Conservation (phyloP, 2,888 invertebrate genomes). For the Molanna angustata region DNA sequence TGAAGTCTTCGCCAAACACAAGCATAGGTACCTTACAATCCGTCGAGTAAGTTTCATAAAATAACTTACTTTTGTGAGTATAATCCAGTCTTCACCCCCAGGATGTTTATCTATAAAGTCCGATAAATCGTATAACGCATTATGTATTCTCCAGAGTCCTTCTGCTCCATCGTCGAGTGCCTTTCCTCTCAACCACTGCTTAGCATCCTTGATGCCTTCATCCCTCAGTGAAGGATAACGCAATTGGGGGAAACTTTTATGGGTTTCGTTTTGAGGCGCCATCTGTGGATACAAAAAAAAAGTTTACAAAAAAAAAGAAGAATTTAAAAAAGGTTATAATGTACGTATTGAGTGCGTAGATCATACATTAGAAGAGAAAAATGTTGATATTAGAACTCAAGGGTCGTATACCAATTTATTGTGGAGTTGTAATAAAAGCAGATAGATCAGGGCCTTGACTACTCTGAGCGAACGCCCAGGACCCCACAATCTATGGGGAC, state of each 20-base stretch:
- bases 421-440: too few relatives aligned
- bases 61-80: slow-evolving; percentile 58
- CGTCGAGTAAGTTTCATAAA: too few relatives aligned
- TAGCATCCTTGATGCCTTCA: slow-evolving; percentile 44
- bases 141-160: slow-evolving; percentile 74
- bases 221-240: slow-evolving; percentile 53
- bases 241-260: slow-evolving; percentile 55
- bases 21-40: too few relatives aligned
- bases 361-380: not conserved
- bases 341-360: too few relatives aligned
- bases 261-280: slow-evolving; percentile 29
- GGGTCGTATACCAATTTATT: too few relatives aligned
- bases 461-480: too few relatives aligned
- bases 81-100: slow-evolving; percentile 77
- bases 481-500: too few relatives aligned
- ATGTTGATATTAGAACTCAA: too few relatives aligned
- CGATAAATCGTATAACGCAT: slow-evolving; percentile 80
- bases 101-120: slow-evolving; percentile 80
- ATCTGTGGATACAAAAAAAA: too few relatives aligned
- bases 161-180: slow-evolving; percentile 68
- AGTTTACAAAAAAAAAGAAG: not conserved
- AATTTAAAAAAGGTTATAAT: not conserved
- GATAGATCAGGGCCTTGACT: too few relatives aligned
- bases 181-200: slow-evolving; percentile 64
- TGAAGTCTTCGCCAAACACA: too few relatives aligned